Evolutionary conservation across 2,797 vertebrate genomes (phyloP), one percentile per base, ranked within the genome.

Genomic region (Phylloscopus collybita): DNA sequence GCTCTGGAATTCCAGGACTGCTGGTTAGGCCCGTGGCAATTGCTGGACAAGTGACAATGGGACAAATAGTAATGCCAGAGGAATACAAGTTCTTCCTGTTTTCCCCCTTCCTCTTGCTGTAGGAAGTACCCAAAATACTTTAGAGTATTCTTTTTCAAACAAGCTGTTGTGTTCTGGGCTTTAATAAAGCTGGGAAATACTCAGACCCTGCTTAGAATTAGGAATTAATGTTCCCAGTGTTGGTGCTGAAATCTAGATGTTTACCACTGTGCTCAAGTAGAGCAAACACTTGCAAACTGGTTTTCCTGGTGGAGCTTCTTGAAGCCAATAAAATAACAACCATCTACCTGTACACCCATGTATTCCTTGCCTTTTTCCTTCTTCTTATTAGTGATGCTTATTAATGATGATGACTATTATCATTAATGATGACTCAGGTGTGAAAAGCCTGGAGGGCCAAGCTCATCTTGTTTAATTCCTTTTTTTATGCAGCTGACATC

Each of bases 41-140:
- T 93, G 81, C 71, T 87, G 49, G 56, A 78, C 64, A 57, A 81
- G 71, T 61, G 57, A 34, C 78, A 86, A 72, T 53, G 76, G 74
- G 50, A 64, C 19, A 1, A 82, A 60, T 3, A 82, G 61, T 87
- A 95, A 92, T 71, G 61, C 56, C 50, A 61, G 84, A 76, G 84
- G 78, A 95, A 89, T 86, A 94, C 65, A 71, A 67, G 74, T 89
- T 96, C 65, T 91, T 93, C 92, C 91, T 82, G 88, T 85, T 93
- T 83, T 27, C 74, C 72, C 71, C 42, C 38, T 94, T 93, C 86
- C 25, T 74, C 69, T 67, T 88, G 60, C 42, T 74, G 53, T 42
- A 80, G 74, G 61, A 95, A 93, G 57, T 71, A 94, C 25, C 60
- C 65, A 22, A 60, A 93, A 76, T 66, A 74, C 38, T 67, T 86